Percentiles rank a stretch among this genome's conserved stretches.
These are phyloP conservation scores for Epirrita christyi DNA, from an alignment of 2,888 invertebrate genomes.

Conservation along the genomic window DNA sequence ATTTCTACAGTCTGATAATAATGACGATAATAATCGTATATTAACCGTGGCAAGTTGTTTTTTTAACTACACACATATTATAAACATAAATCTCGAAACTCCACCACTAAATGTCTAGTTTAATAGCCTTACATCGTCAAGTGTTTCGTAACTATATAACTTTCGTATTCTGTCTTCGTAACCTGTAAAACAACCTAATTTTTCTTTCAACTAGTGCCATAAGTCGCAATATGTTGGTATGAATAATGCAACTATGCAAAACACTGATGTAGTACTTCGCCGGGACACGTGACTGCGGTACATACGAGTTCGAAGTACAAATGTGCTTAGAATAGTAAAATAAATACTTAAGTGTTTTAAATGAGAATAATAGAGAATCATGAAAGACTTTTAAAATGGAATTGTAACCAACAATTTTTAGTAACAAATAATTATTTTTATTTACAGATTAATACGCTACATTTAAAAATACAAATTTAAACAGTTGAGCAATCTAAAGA, in stretches of 20 bases:
- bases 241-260: conserved; percentile 77
- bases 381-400: no score
- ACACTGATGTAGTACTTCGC: conserved; percentile 68
- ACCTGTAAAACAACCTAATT: conserved; percentile 53
- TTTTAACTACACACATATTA: neutral
- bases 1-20: no score
- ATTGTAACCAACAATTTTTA: no score
- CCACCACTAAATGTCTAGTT: conserved; percentile 1
- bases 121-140: conserved; percentile 2
- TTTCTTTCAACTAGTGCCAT: conserved; percentile 53
- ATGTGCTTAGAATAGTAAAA: conserved; percentile 63
- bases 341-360: neutral
- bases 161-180: conserved; percentile 32
- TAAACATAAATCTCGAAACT: neutral
- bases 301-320: conserved; percentile 63
- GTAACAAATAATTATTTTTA: no score
- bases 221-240: conserved; percentile 50
- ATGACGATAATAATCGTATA: no score
- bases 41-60: neutral
- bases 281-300: conserved; percentile 68
- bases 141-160: conserved; percentile 20
- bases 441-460: no score
- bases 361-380: no score
- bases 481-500: no score
- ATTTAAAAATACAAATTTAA: no score